Evolutionary conservation across 2,888 invertebrate species (phyloP).

Genomic region (Caenorhabditis afra): DNA sequence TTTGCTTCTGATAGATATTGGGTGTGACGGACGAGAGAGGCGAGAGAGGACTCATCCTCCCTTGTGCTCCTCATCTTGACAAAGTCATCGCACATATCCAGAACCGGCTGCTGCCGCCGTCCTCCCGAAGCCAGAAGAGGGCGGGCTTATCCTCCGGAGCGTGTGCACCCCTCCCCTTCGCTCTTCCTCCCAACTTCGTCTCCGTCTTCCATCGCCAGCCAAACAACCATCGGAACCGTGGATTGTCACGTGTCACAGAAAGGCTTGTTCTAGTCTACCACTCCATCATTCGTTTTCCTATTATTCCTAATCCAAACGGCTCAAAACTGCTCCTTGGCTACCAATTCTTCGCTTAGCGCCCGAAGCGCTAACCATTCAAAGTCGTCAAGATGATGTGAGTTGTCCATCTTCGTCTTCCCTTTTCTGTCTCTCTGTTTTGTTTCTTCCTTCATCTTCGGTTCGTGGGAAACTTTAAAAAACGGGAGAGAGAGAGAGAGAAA

Average conservation of each 20-base stretch:
- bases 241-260: conserved; percentile 5
- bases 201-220: conserved; percentile 10
- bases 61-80: conserved; percentile 25
- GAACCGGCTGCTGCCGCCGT: conserved; percentile 43
- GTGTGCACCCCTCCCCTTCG: conserved; percentile 17
- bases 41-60: conserved; percentile 12
- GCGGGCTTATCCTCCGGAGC: conserved; percentile 52
- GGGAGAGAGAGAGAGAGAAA: no score
- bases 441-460: conserved; percentile 30
- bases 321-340: background rate
- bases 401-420: conserved; percentile 18
- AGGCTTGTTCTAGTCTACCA: background rate
- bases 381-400: conserved; percentile 58
- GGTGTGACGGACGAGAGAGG: conserved; percentile 42
- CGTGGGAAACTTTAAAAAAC: conserved; percentile 38
- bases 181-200: background rate
- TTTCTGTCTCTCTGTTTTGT: conserved; percentile 21
- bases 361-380: conserved; percentile 40
- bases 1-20: conserved; percentile 54
- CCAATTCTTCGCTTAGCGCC: background rate
- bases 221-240: conserved; percentile 10
- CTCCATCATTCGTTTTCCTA: conserved; percentile 8
- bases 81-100: conserved; percentile 55
- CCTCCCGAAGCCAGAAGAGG: conserved; percentile 33
- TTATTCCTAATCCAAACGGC: conserved; percentile 20